Evolutionary conservation across 1,140 invertebrate genomes (phyloP).

Genomic region (Lasioglossum baleicum): DNA sequence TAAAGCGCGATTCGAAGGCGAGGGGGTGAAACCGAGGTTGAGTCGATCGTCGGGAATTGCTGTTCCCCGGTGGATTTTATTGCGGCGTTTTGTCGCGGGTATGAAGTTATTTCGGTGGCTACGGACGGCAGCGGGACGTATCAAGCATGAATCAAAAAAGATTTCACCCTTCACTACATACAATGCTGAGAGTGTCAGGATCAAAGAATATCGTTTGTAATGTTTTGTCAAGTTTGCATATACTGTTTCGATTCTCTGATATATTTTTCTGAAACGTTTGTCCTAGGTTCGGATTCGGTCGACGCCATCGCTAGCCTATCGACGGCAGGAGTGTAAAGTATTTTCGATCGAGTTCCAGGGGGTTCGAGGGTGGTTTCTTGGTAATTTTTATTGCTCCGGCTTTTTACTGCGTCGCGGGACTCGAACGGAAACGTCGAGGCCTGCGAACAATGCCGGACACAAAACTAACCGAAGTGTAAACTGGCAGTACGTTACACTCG

Average conservation of each 20-base stretch:
- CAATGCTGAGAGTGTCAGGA: too few species aligned
- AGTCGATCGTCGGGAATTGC: neutral
- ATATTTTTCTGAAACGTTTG: too few species aligned
- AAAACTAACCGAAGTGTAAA: constrained; percentile 15
- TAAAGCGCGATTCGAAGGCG: constrained; percentile 5
- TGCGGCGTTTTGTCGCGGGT: neutral
- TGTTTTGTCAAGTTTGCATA: too few species aligned
- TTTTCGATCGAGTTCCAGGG: too few species aligned
- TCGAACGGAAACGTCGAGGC: neutral
- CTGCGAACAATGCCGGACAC: constrained; percentile 4
- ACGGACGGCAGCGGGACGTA: too few species aligned
- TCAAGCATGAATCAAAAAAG: too few species aligned
- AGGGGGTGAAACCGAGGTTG: neutral
- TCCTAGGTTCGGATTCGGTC: too few species aligned
- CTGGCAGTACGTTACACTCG: constrained; percentile 3
- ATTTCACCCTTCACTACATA: too few species aligned
- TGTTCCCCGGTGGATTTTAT: constrained; percentile 17
- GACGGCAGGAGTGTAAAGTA: neutral
- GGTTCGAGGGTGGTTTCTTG: neutral
- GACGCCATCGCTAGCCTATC: neutral
- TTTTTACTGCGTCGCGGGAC: too few species aligned
- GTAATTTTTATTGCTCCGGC: neutral
- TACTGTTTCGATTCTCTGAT: too few species aligned
- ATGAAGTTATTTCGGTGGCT: constrained; percentile 10
- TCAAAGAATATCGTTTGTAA: too few species aligned